Base-by-base conservation (phyloP, 2,888 invertebrate species). In the Pyrocoelia pectoralis region DNA sequence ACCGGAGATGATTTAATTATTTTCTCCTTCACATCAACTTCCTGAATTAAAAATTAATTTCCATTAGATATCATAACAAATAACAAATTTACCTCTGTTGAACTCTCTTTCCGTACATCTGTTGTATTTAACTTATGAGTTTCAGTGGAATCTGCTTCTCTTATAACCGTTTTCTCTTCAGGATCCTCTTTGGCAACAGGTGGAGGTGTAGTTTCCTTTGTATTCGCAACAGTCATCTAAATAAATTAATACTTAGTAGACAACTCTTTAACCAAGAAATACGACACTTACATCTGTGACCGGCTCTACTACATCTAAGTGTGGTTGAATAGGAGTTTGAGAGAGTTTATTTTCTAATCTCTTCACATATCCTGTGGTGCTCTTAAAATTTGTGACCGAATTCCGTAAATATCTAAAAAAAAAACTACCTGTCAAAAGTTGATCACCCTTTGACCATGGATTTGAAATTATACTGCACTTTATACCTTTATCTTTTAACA, bases 311-410 rank as follows among this genome's bases (percentile, higher is more conserved):
- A 18, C 10, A 55, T 58, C 40, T 8, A 46, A 29, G 38, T 57
- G 24, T 3, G 24, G 51, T 38, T 63, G 62, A 3, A 29, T 67
- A 29, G 33, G 72, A 40, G 56, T 69, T 17, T 19, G 72, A 68
- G 60, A 75, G 74, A 70, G 76, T 73, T 46, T 74, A 71, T 72
- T 76, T 1, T 73, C 65, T 13, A 80, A 80, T 61, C 83, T 80
- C 69, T 87, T 87, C 40, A 90, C 90, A 79, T 95, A 96, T 0
- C 97, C 96, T 0, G 95, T 95, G 75, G 95, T 93, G 80, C 95
- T 96, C 73, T 92, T 93, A 79, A 96, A 98, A 72, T 92, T 91
- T 57, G 89, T 89, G 0, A 97, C 97, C 0, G 95, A 92, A 73
- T 91, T 94, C 48, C 97, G 86, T 62, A 97, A 82, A 83, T 94